These are phyloP conservation scores for Trissolcus basalis DNA, from an alignment of 1,140 invertebrate species.

Conservation along the genomic window DNA sequence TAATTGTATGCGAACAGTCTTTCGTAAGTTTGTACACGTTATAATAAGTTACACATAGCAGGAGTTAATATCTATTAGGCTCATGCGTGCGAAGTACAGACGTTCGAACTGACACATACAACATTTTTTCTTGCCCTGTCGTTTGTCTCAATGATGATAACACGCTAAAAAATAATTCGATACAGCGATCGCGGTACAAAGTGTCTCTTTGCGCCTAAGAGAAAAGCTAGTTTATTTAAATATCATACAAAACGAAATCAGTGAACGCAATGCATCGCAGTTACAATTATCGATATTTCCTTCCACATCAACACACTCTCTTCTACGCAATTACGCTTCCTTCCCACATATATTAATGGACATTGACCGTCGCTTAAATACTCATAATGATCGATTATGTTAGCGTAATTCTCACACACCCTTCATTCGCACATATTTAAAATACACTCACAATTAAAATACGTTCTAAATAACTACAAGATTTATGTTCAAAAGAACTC, in stretches of 20 bases:
- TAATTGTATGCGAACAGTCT: constrained; percentile 69
- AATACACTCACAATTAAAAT: constrained; percentile 66
- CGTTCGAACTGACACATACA: constrained; percentile 60
- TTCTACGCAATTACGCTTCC: constrained; percentile 22
- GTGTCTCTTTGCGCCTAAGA: constrained; percentile 61
- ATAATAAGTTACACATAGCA: constrained; percentile 71
- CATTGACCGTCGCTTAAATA: constrained; percentile 12
- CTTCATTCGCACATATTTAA: constrained; percentile 35
- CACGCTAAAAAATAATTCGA: constrained; percentile 59
- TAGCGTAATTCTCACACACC: constrained; percentile 8
- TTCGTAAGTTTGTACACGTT: constrained; percentile 72
- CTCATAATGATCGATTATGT: constrained; percentile 7
- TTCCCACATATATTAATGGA: constrained; percentile 12
- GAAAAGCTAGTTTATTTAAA: constrained; percentile 57
- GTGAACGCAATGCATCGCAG: constrained; percentile 43
- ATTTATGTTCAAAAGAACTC: constrained; percentile 68
- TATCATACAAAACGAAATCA: constrained; percentile 62
- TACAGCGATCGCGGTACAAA: constrained; percentile 61
- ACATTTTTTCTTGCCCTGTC: constrained; percentile 37
- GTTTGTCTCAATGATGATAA: constrained; percentile 39
- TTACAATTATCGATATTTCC: constrained; percentile 62
- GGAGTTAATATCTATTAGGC: constrained; percentile 67
- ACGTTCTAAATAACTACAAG: constrained; percentile 67
- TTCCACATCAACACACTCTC: constrained; percentile 57
- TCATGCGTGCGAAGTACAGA: constrained; percentile 66